Base-by-base conservation (phyloP, 2,888 invertebrate genomes). In the Lochmaea capreae region DNA sequence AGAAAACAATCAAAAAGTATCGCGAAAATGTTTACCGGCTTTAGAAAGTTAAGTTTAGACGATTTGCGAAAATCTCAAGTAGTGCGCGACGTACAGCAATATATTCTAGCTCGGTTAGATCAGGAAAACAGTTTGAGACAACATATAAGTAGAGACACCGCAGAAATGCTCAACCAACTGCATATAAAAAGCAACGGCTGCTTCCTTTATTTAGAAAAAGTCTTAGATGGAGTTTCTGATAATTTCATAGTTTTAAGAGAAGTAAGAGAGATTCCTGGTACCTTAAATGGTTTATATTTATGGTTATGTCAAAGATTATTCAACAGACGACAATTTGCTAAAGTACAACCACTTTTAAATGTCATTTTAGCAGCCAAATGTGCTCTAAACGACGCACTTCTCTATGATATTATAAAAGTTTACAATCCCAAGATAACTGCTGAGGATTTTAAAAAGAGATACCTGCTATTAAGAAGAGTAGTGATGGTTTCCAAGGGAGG, bases 101-200 rank as follows among this genome's bases (percentile, higher is more conserved):
- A 98, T 84, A 98, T 98, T 74, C 90, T 98, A 12, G 94, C 95
- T 3, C 89, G 98, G 1, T 88, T 98, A 52, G 97, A 98, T 85
- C 93, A 94, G 11, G 97, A 98, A 83, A 96, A 96, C 22, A 92
- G 94, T 42, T 90, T 98, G 10, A 89, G 96, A 52, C 95, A 96
- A 76, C 96, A 97, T 83, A 93, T 98, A 76, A 96, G 95, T 58
- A 89, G 94, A 71, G 95, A 96, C 84, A 97, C 97, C 0, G 98
- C 98, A 0, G 97, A 98, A 79, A 97, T 97, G 87, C 88, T 98
- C 3, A 98, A 98, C 87, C 97, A 97, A 83, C 89, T 98, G 57
- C 94, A 98, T 83, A 98, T 98, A 81, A 98, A 98, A 87, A 97
- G 97, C 84, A 97, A 98, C 83, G 98, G 97, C 0, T 97, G 96